phyloP scores from a whole-genome alignment of 2,797 vertebrate species.

The Takifugu rubripes region DNA sequence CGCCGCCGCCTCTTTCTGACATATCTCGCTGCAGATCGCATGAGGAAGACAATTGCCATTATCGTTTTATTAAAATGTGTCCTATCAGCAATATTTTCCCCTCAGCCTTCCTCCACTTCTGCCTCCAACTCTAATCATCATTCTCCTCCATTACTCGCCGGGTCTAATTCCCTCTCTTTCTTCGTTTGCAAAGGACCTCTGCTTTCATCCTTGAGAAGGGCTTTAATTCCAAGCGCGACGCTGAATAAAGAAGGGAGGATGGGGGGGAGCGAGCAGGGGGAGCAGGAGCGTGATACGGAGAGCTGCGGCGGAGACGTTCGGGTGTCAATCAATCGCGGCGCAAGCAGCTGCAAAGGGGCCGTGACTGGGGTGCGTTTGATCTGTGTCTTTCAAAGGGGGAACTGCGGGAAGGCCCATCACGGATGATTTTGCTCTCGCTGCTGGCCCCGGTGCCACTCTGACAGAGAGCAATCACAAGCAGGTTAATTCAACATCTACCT shows the following conservation, averaged over 20 bases:
- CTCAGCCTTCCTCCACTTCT: slow-evolving; percentile 46
- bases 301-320: slow-evolving; percentile 64
- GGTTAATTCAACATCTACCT: slow-evolving; percentile 78
- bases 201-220: slow-evolving; percentile 83
- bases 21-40: slow-evolving; percentile 51
- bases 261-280: slow-evolving; percentile 15
- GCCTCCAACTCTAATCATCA: slow-evolving; percentile 70
- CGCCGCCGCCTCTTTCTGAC: slow-evolving; percentile 28
- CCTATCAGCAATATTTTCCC: slow-evolving; percentile 62
- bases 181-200: slow-evolving; percentile 80
- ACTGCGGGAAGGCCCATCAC: slow-evolving; percentile 79
- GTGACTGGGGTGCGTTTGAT: slow-evolving; percentile 78
- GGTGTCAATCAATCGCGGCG: slow-evolving; percentile 82
- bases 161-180: slow-evolving; percentile 71
- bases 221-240: slow-evolving; percentile 84
- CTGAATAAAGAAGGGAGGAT: slow-evolving; percentile 74
- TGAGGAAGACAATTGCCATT: slow-evolving; percentile 71
- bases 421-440: slow-evolving; percentile 76
- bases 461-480: slow-evolving; percentile 80
- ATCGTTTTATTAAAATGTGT: slow-evolving; percentile 70
- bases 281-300: slow-evolving; percentile 54
- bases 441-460: slow-evolving; percentile 71
- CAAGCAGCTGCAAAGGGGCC: slow-evolving; percentile 59
- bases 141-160: slow-evolving; percentile 68
- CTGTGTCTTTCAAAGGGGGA: slow-evolving; percentile 78